Evolutionary conservation across 2,888 invertebrate species (phyloP).

Genomic region (Agonum fuliginosum): DNA sequence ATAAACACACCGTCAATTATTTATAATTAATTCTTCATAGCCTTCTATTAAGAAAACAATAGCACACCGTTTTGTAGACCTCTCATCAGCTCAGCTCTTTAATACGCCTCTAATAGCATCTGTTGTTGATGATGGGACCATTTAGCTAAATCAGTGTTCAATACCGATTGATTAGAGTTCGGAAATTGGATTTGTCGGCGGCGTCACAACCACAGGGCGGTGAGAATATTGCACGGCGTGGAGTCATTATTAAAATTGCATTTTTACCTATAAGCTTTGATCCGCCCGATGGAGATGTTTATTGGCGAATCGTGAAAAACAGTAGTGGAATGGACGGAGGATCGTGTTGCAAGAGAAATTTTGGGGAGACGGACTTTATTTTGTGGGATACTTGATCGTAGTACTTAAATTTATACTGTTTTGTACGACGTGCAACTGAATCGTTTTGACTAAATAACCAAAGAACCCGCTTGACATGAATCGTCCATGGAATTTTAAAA

Average conservation of each 20-base stretch:
- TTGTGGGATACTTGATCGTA: no score
- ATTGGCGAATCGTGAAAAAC: slow-evolving; percentile 31
- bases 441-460: no score
- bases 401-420: no score
- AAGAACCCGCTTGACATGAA: no score
- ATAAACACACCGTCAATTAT: background rate
- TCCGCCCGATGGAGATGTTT: slow-evolving; percentile 36
- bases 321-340: no score
- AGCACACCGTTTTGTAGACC: background rate
- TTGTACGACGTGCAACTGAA: no score
- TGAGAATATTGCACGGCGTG: slow-evolving; percentile 15
- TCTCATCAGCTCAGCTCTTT: no score
- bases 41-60: background rate
- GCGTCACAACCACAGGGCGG: slow-evolving; percentile 39
- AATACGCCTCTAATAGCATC: background rate
- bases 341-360: no score
- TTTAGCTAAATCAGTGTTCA: background rate
- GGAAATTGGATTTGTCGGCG: slow-evolving; percentile 42
- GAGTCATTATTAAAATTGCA: slow-evolving; percentile 51
- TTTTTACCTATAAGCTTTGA: slow-evolving; percentile 41
- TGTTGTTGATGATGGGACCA: background rate
- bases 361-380: no score
- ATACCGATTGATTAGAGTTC: slow-evolving; percentile 47
- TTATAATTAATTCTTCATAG: background rate
- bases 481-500: no score